Evolutionary conservation across 2,797 vertebrate species (phyloP).

Genomic region (Pteropus rufus): DNA sequence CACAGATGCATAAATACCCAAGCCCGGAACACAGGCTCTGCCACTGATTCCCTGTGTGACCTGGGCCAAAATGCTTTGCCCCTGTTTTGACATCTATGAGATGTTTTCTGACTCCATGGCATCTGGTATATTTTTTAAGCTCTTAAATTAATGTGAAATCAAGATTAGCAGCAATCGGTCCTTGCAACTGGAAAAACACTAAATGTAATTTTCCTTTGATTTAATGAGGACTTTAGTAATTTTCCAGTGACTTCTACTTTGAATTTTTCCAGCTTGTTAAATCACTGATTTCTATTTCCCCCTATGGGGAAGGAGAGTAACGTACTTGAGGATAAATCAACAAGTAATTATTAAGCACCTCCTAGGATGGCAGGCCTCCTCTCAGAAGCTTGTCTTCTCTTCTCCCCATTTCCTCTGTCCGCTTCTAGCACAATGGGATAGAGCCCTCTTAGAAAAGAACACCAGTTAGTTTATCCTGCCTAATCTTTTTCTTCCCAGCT

Average conservation of each 20-base stretch:
- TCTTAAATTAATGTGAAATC: slow-evolving; percentile 38
- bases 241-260: slow-evolving; percentile 52
- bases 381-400: neutral
- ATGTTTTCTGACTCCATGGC: neutral
- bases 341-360: slow-evolving; percentile 46
- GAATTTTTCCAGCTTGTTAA: slow-evolving; percentile 60
- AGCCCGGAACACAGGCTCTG: neutral
- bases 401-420: neutral
- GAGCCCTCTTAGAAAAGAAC: slow-evolving; percentile 31
- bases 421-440: neutral
- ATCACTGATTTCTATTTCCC: slow-evolving; percentile 52
- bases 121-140: neutral
- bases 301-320: slow-evolving; percentile 12
- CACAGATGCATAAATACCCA: neutral
- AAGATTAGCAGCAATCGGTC: slow-evolving; percentile 14
- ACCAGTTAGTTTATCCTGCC: slow-evolving; percentile 40
- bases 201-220: slow-evolving; percentile 51
- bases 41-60: neutral
- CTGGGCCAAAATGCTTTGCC: neutral
- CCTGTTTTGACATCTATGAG: neutral
- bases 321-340: slow-evolving; percentile 55
- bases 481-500: slow-evolving; percentile 61
- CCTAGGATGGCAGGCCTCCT: neutral
- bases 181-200: slow-evolving; percentile 38
- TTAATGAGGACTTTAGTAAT: slow-evolving; percentile 42